These are phyloP conservation scores for Lithophane ornitopus DNA, from an alignment of 2,888 invertebrate genomes.

Conservation along the genomic window DNA sequence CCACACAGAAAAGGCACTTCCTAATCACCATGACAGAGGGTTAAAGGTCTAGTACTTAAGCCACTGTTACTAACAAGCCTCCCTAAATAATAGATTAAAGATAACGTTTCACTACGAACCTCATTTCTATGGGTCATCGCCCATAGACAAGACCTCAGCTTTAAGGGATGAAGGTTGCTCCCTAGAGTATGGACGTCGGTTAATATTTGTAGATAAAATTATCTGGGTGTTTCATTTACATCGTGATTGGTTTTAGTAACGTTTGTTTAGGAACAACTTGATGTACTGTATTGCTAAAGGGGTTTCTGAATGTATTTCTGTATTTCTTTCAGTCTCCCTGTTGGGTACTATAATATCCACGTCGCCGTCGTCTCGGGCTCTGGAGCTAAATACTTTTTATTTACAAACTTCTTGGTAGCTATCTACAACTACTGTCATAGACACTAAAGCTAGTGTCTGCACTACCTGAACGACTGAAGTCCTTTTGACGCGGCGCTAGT, in stretches of 20 bases:
- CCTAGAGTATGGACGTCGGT: conserved; percentile 32
- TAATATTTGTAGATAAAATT: conserved; percentile 59
- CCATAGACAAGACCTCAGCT: conserved; percentile 60
- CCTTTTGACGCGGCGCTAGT: too few species aligned
- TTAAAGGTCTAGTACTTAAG: conserved; percentile 39
- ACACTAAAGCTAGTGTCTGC: too few species aligned
- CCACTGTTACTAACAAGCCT: conserved; percentile 49
- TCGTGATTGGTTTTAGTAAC: conserved; percentile 7
- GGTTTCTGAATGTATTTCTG: conserved; percentile 2
- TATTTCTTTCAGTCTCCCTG: neutral
- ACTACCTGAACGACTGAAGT: too few species aligned
- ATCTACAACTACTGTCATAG: neutral
- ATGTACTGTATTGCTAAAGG: neutral
- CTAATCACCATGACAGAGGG: conserved; percentile 33
- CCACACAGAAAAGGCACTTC: conserved; percentile 31
- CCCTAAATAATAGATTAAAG: conserved; percentile 61
- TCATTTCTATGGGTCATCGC: conserved; percentile 56
- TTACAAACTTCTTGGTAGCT: neutral
- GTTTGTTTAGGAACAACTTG: conserved; percentile 32
- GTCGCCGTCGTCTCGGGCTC: neutral
- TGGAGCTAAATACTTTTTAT: neutral
- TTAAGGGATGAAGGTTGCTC: conserved; percentile 55
- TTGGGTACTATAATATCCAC: too few species aligned
- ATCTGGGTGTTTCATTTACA: conserved; percentile 48
- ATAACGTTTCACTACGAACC: conserved; percentile 58